These are phyloP conservation scores for Sander vitreus DNA, from an alignment of 2,113 vertebrate genomes.

Conservation along the genomic window DNA sequence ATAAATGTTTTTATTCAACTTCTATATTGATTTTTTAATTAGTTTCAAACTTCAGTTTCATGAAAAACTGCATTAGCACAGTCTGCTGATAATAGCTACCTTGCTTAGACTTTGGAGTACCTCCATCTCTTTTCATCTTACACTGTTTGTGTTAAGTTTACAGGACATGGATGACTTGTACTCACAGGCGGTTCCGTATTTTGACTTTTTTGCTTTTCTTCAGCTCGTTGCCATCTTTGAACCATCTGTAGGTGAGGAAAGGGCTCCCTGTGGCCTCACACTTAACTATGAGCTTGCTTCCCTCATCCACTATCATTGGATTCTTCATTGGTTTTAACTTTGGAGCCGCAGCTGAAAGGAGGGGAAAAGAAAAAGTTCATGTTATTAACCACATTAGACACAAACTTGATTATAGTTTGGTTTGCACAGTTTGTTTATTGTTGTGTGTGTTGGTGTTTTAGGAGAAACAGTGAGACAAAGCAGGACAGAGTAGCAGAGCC, in stretches of 20 bases:
- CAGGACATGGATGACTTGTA: conserved; percentile 40
- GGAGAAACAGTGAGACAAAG: conserved; percentile 36
- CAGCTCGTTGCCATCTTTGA: conserved; percentile 95
- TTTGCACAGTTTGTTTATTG: conserved; percentile 19
- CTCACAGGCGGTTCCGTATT: conserved; percentile 93
- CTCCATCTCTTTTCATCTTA: conserved; percentile 12
- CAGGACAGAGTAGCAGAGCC: conserved; percentile 18
- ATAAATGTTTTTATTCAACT: not conserved
- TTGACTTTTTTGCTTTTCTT: conserved; percentile 91
- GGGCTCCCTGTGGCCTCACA: conserved; percentile 94
- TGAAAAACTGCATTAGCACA: conserved; percentile 9
- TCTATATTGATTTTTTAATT: not conserved
- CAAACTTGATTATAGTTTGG: conserved; percentile 20
- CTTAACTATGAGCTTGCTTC: conserved; percentile 91
- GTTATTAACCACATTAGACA: conserved; percentile 37
- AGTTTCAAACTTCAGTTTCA: not conserved
- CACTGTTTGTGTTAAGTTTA: conserved; percentile 8
- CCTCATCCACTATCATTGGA: conserved; percentile 88
- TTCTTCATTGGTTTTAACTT: conserved; percentile 94
- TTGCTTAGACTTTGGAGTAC: not conserved
- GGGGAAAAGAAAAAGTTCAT: conserved; percentile 23
- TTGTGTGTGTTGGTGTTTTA: conserved; percentile 28
- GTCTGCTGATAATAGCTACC: conserved; percentile 12
- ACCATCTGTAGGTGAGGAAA: conserved; percentile 93
- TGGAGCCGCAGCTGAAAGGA: conserved; percentile 87